phyloP scores from a whole-genome alignment of 2,113 vertebrate species.

The Leptobrachium leishanense region DNA sequence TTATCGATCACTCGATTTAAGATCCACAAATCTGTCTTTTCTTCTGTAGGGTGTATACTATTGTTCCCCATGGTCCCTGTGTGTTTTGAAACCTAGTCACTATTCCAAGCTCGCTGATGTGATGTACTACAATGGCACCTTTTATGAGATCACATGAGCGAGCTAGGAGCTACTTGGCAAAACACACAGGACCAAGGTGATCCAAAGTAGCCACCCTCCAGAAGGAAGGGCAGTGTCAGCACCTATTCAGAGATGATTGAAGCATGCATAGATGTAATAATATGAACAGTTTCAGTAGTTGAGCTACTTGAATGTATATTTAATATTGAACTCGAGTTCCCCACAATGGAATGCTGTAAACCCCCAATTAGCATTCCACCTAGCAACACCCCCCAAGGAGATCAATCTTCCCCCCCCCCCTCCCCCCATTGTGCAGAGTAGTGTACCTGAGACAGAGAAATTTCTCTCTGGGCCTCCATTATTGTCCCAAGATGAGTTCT shows the following conservation, averaged over 20 bases:
- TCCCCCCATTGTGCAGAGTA: too few species aligned
- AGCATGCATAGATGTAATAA: not conserved
- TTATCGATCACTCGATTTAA: not conserved
- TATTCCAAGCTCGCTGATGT: too few species aligned
- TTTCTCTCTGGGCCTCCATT: not conserved
- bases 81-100: too few species aligned
- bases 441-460: too few species aligned
- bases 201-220: too few species aligned
- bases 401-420: not conserved
- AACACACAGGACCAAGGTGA: not conserved
- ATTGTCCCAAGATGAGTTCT: not conserved
- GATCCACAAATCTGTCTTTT: not conserved
- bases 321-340: not conserved
- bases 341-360: too few species aligned
- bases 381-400: not conserved
- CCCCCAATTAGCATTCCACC: not conserved
- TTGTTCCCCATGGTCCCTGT: too few species aligned
- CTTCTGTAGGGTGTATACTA: not conserved
- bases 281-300: not conserved
- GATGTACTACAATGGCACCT: too few species aligned
- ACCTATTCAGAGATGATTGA: not conserved
- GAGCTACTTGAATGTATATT: not conserved
- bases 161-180: too few species aligned
- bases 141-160: too few species aligned
- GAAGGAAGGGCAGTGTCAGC: too few species aligned